phyloP scores from a whole-genome alignment of 1,140 invertebrate species.

The Battus philenor region DNA sequence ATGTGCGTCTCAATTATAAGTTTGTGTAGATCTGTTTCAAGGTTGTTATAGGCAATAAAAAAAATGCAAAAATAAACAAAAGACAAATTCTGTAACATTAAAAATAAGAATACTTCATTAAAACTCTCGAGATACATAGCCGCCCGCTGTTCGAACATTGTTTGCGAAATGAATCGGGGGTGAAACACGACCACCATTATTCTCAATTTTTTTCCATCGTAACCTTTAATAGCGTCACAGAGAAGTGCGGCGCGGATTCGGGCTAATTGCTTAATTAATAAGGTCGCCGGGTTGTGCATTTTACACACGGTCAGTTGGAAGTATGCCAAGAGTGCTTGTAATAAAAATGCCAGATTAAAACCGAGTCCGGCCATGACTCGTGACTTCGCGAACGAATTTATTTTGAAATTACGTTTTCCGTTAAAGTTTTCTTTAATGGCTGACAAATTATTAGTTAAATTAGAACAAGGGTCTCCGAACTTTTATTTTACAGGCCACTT shows the following conservation, averaged over 20 bases:
- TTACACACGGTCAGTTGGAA: conserved; percentile 48
- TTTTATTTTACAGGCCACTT: not conserved
- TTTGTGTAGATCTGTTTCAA: too few species aligned
- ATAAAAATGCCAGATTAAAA: conserved; percentile 39
- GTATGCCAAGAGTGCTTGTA: conserved; percentile 39
- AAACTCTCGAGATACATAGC: conserved; percentile 38
- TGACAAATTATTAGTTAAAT: too few species aligned
- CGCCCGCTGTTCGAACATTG: conserved; percentile 33
- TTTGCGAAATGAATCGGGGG: conserved; percentile 37
- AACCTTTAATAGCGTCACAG: conserved; percentile 42
- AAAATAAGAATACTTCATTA: conserved; percentile 38
- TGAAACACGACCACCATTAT: conserved; percentile 34
- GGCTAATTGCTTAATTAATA: conserved; percentile 70
- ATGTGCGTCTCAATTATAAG: not conserved
- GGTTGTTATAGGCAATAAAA: too few species aligned
- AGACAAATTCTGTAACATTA: conserved; percentile 28
- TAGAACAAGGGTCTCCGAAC: too few species aligned
- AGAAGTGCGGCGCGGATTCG: conserved; percentile 51
- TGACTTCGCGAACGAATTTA: conserved; percentile 4
- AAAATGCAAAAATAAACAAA: too few species aligned
- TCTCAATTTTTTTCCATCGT: conserved; percentile 32
- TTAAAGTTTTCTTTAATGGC: too few species aligned
- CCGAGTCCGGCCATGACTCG: conserved; percentile 3
- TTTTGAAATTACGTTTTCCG: conserved; percentile 4
- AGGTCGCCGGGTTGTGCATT: conserved; percentile 38